Evolutionary conservation across 2,888 invertebrate genomes (phyloP), one percentile per base, ranked within the genome.

Genomic region (Cryptocephalus primarius): DNA sequence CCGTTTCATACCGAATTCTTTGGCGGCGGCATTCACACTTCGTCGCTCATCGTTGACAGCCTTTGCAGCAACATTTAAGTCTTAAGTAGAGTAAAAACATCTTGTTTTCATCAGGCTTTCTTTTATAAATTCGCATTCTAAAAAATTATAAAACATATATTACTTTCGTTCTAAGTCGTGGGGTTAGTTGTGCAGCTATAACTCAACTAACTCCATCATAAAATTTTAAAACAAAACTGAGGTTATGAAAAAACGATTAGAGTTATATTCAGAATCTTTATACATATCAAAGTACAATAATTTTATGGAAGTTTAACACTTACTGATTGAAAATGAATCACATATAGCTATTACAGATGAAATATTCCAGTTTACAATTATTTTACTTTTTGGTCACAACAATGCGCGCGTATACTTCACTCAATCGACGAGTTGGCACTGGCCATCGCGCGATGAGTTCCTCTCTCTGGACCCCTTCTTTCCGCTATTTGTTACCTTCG

Each of bases 1-100:
- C 39, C 39, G 39, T 39, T 39, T 39, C 11, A 39, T 39, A 39
- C 39, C n/a, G n/a, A n/a, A n/a, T n/a, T n/a, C n/a, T n/a, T n/a
- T n/a, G n/a, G n/a, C n/a, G n/a, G n/a, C n/a, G 39, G 39, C 39
- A 39, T 39, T 39, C 11, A 39, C 11, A 8, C 11, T 39, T 39
- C n/a, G 9, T 34, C 34, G 9, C 34, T 34, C 34, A 34, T 34
- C 11, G 8, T 39, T 39, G 39, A 39, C 8, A 11, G 39, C 39
- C 11, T 39, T 11, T 39, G 39, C 39, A 11, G 39, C 8, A 39
- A 11, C 11, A 39, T 39, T 34, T 34, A 34, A 34, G n/a, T 8
- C 39, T 39, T 39, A 13, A 39, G 9, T 9, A 39, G 39, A 9
- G 11, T 39, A 39, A 9, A 13, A 39, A 39, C 39, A n/a, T 39